phyloP scores from a whole-genome alignment of 2,113 vertebrate species.

The Macroglossus sobrinus region DNA sequence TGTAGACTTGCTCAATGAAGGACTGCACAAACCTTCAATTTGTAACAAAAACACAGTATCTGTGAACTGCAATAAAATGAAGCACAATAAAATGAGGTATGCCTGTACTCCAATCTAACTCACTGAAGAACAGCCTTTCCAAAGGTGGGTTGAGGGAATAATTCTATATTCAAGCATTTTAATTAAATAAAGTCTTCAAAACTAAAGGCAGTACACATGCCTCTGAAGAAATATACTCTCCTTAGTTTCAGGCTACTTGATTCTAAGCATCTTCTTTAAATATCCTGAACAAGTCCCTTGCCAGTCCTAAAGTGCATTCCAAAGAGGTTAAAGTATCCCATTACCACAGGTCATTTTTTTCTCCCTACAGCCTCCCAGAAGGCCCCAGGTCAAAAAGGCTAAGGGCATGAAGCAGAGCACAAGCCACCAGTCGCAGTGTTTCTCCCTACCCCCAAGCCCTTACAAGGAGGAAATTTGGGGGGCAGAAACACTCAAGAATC shows the following conservation, averaged over 20 bases:
- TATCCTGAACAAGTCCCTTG: constrained; percentile 21
- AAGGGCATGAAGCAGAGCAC: neutral
- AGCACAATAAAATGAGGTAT: neutral
- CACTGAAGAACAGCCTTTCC: neutral
- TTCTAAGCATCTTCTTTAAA: constrained; percentile 62
- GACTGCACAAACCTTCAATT: neutral
- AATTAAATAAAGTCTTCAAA: neutral
- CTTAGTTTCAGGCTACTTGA: constrained; percentile 33
- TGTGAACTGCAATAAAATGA: neutral
- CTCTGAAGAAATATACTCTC: neutral
- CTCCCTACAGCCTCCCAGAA: neutral
- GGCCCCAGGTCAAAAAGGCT: constrained; percentile 3
- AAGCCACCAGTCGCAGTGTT: neutral
- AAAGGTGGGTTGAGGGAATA: neutral
- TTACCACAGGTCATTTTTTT: constrained; percentile 26
- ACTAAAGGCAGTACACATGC: neutral
- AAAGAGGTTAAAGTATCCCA: constrained; percentile 31
- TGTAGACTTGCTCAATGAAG: neutral
- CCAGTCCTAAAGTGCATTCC: constrained; percentile 42
- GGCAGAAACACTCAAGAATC: neutral
- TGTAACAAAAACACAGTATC: neutral
- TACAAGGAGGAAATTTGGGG: neutral
- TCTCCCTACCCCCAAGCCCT: neutral
- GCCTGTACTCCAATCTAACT: neutral
- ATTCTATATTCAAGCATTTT: constrained; percentile 21